Conservation (phyloP, 2,888 invertebrate genomes). For the Nemotelus pantherinus region DNA sequence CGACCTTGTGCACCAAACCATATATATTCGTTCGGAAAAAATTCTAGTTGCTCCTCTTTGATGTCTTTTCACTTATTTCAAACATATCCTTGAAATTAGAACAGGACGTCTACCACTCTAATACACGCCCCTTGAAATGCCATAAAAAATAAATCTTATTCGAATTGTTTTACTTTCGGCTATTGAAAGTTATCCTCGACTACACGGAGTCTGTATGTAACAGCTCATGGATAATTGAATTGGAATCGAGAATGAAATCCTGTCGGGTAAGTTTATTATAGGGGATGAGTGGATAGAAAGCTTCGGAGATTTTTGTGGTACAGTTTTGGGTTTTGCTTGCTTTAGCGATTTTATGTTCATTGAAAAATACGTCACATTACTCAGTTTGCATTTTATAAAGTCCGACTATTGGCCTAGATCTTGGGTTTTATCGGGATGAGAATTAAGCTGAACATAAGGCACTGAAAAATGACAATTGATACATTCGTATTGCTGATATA, state of each 20-base stretch:
- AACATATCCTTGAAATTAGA: conserved; percentile 27
- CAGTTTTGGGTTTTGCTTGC: not conserved
- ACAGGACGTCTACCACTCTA: conserved; percentile 9
- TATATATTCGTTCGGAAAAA: not conserved
- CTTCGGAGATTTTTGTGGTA: conserved; percentile 18
- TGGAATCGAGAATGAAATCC: conserved; percentile 24
- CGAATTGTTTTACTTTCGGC: not conserved
- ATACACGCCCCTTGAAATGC: conserved; percentile 4
- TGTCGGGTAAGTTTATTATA: conserved; percentile 20
- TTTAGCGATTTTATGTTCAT: not conserved
- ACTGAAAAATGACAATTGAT: too few species aligned
- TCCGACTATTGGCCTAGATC: too few species aligned
- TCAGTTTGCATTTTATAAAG: too few species aligned
- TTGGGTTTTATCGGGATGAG: too few species aligned
- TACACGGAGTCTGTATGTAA: not conserved
- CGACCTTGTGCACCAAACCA: too few species aligned
- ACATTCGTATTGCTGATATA: too few species aligned
- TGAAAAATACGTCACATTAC: too few species aligned
- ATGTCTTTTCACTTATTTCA: not conserved
- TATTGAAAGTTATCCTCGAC: not conserved
- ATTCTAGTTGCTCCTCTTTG: conserved; percentile 12
- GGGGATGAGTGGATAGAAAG: not conserved
- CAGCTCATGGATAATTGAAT: conserved; percentile 27
- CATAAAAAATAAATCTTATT: conserved; percentile 24
- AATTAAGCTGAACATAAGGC: too few species aligned